Evolutionary conservation across 1,140 invertebrate species (phyloP).

Genomic region (Lerema accius): DNA sequence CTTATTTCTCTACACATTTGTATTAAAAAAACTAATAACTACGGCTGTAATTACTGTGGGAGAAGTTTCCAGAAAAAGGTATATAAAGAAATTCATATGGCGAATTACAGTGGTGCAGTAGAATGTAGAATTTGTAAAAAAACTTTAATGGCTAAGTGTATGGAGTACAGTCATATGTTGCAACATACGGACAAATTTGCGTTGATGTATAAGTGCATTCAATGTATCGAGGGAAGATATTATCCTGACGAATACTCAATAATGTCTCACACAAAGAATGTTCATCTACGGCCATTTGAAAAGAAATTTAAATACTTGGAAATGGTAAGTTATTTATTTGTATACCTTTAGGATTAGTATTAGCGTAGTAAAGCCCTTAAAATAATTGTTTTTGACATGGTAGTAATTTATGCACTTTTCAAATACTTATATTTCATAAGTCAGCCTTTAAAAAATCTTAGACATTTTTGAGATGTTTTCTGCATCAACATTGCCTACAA

Average conservation of each 20-base stretch:
- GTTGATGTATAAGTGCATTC: constrained; percentile 34
- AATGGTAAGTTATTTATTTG: too few relatives aligned
- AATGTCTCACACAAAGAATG: neutral
- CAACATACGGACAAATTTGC: constrained; percentile 40
- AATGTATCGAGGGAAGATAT: constrained; percentile 1
- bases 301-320: constrained; percentile 22
- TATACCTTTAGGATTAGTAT: too few relatives aligned
- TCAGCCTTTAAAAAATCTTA: too few relatives aligned
- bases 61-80: constrained; percentile 28
- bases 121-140: constrained; percentile 35
- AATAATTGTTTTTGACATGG: too few relatives aligned
- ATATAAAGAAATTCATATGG: constrained; percentile 17
- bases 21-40: constrained; percentile 9
- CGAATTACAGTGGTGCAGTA: neutral
- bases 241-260: constrained; percentile 14
- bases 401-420: too few relatives aligned
- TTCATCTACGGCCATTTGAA: constrained; percentile 4
- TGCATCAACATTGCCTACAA: too few relatives aligned
- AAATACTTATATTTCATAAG: too few relatives aligned
- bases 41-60: constrained; percentile 35
- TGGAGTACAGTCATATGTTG: constrained; percentile 38
- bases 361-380: too few relatives aligned
- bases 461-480: too few relatives aligned
- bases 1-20: neutral
- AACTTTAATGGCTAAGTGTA: constrained; percentile 29